Conservation (phyloP, 2,797 vertebrate species). For the Anguilla marmorata region DNA sequence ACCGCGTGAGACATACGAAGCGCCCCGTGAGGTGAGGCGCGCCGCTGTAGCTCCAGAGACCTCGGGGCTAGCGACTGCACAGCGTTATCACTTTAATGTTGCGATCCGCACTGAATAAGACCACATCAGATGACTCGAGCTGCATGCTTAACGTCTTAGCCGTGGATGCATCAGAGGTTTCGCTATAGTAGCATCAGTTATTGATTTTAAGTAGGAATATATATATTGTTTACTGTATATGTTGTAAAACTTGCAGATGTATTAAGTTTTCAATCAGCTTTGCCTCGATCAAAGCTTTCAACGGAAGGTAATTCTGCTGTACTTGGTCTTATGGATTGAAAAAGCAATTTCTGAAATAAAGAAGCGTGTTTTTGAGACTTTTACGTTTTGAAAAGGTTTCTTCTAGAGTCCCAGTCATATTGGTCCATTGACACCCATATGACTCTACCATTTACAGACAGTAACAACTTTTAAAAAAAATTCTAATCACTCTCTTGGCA, state of each 20-base stretch:
- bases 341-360: background rate
- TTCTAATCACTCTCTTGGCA: background rate
- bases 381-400: background rate
- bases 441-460: background rate
- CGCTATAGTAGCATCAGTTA: constrained; percentile 4
- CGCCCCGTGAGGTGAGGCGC: constrained; percentile 50
- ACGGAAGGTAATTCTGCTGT: background rate
- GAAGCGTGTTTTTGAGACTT: background rate
- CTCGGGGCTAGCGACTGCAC: constrained; percentile 22
- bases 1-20: constrained; percentile 49
- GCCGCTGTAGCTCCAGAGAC: constrained; percentile 48
- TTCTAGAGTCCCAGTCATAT: background rate
- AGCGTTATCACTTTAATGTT: constrained; percentile 25
- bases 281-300: background rate
- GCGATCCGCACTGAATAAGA: constrained; percentile 29
- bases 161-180: constrained; percentile 14
- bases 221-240: background rate
- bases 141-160: constrained; percentile 20
- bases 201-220: constrained; percentile 23
- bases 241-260: background rate
- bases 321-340: background rate
- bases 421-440: background rate
- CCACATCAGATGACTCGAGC: constrained; percentile 23
- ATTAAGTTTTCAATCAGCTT: background rate
- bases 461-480: background rate